Conservation (phyloP, 2,888 invertebrate species). For the Apotomis capreana region DNA sequence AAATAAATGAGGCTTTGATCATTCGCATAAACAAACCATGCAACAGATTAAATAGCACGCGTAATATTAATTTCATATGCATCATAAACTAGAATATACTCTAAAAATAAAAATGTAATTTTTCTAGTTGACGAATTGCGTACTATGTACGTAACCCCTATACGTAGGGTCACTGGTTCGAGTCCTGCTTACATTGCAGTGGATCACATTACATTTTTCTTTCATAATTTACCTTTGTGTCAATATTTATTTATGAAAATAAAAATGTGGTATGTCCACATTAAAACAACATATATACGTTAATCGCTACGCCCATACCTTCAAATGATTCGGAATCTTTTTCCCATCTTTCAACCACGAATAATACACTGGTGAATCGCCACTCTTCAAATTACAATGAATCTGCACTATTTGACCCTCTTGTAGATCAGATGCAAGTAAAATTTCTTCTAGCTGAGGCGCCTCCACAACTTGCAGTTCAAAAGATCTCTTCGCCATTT, state of each 20-base stretch:
- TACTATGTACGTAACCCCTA: no score
- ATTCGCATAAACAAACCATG: not conserved
- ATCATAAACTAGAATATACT: no score
- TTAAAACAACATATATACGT: no score
- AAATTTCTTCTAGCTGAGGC: constrained; percentile 92
- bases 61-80: no score
- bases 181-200: no score
- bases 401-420: constrained; percentile 93
- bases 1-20: not conserved
- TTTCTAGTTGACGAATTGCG: no score
- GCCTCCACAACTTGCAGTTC: constrained; percentile 89
- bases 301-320: constrained; percentile 69
- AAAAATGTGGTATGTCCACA: no score
- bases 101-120: no score
- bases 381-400: constrained; percentile 90
- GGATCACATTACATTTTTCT: no score
- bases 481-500: constrained; percentile 88
- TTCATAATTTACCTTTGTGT: no score
- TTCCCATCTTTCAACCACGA: constrained; percentile 87
- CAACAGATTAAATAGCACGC: not conserved
- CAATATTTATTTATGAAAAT: no score
- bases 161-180: no score
- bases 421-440: constrained; percentile 90
- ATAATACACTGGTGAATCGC: constrained; percentile 88
- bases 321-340: constrained; percentile 85